Evolutionary conservation across 2,113 vertebrate species (phyloP), one percentile per base, ranked within the genome.

Genomic region (Colossoma macropomum): DNA sequence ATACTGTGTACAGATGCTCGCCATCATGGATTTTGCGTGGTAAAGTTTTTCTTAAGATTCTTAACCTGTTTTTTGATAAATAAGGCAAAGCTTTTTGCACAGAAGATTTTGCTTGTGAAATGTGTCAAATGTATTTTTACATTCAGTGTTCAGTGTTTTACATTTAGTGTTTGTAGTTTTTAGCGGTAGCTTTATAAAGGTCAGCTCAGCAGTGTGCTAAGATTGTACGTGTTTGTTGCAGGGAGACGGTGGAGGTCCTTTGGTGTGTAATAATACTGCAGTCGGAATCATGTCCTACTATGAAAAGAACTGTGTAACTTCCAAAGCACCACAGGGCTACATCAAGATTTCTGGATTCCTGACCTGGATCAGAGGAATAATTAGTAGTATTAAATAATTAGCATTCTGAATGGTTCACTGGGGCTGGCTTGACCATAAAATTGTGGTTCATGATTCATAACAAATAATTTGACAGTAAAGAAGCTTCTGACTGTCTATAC

Each of bases 191-290:
- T 30, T 27, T 73, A 72, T 28, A 27, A n/a, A 25, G n/a, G n/a
- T 72, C n/a, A 25, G 16, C 28, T 30, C 15, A 27, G 9, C 38
- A 2, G 28, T 50, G 17, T 25, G 23, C n/a, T n/a, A 25, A 60
- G 1, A 25, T n/a, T 65, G 27, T 65, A 25, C 13, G 1, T 65
- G 10, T 65, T 15, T 12, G 25, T 79, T 25, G 10, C 87, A 88
- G 87, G 75, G 75, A 25, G 87, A 88, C 66, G 86, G 78, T 4
- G 87, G 84, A 12, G 84, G 87, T 25, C 87, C 84, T n/a, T 19
- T 88, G 78, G 81, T 88, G 45, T 88, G 84, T 75, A 81, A 78
- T 15, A 30, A 56, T 7, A 75, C 15, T 63, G 87, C 82, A 27
- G 81, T 78, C 16, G 87, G 87, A 0, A 38, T 86, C 16, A 28